These are phyloP conservation scores for Orussus abietinus DNA, from an alignment of 1,140 invertebrate species.

Conservation along the genomic window DNA sequence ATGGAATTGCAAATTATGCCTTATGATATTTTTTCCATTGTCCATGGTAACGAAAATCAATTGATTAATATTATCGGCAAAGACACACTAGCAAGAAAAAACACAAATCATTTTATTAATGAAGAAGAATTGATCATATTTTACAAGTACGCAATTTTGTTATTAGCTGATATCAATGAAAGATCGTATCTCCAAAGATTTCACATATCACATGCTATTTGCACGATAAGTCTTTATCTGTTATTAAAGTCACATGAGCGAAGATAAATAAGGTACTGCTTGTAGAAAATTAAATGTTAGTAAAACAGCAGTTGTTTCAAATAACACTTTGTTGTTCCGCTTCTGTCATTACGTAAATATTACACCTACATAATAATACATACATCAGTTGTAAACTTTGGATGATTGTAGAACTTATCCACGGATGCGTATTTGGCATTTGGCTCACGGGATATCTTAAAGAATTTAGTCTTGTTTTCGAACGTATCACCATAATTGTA, in stretches of 20 bases:
- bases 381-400: conserved; percentile 70
- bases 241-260: too few relatives aligned
- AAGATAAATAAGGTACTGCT: too few relatives aligned
- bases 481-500: conserved; percentile 82
- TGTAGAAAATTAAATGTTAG: too few relatives aligned
- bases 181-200: too few relatives aligned
- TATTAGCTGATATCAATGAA: too few relatives aligned
- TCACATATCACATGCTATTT: too few relatives aligned
- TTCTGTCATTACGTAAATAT: not conserved
- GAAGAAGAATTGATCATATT: too few relatives aligned
- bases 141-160: too few relatives aligned
- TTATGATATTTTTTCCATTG: conserved; percentile 64
- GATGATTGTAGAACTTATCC: conserved; percentile 82
- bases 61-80: conserved; percentile 75
- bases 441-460: conserved; percentile 54
- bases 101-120: too few relatives aligned
- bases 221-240: too few relatives aligned
- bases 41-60: conserved; percentile 73
- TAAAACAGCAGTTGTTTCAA: too few relatives aligned
- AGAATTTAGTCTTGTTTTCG: conserved; percentile 66
- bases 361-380: conserved; percentile 41
- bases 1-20: conserved; percentile 62
- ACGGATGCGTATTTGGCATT: conserved; percentile 63
- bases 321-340: not conserved
- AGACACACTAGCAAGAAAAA: conserved; percentile 71